phyloP scores from a whole-genome alignment of 1,140 invertebrate genomes.

The Atta colombica region DNA sequence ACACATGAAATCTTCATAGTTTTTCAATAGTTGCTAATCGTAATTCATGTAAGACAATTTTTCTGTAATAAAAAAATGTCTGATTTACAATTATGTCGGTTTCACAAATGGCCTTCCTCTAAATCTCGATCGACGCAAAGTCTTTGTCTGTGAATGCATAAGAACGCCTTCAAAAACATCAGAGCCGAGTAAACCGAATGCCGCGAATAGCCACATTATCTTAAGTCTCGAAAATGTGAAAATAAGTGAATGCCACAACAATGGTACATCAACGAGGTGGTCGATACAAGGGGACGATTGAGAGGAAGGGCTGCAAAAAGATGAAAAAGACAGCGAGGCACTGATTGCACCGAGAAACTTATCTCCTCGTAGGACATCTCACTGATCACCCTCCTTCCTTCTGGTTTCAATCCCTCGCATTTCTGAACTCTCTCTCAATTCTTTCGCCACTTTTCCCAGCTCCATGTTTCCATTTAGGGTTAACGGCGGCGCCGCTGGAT shows the following conservation, averaged over 20 bases:
- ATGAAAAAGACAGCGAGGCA: constrained; percentile 6
- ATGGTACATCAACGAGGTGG: background rate
- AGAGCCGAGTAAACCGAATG: background rate
- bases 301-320: background rate
- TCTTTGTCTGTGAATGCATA: background rate
- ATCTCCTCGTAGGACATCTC: constrained; percentile 51
- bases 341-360: constrained; percentile 60
- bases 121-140: background rate
- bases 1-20: background rate
- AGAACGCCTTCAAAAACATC: constrained; percentile 1
- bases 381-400: constrained; percentile 35
- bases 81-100: background rate
- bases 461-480: constrained; percentile 26
- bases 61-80: background rate
- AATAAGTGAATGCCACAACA: background rate
- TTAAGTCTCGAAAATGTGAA: constrained; percentile 28
- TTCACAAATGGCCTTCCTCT: background rate
- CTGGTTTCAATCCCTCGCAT: constrained; percentile 16
- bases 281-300: background rate
- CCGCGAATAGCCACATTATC: constrained; percentile 15
- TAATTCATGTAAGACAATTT: background rate
- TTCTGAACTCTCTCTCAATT: background rate
- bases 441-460: background rate
- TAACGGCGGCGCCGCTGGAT: background rate
- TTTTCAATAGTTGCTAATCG: background rate